Conservation (phyloP, 2,113 vertebrate species). For the Rhombomys opimus region DNA sequence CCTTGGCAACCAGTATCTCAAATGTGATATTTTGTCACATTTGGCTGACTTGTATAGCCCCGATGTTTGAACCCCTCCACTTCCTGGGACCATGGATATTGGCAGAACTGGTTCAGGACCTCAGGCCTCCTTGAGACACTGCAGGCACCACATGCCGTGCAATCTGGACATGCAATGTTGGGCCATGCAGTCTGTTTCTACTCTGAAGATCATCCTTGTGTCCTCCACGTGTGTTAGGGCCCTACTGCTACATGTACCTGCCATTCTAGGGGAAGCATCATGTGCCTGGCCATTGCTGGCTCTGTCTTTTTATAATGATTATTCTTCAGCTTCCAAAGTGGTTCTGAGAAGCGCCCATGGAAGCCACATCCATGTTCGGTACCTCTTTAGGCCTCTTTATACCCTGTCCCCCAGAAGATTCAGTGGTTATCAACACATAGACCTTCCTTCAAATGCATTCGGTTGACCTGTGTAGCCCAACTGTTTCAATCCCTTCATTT, state of each 20-base stretch:
- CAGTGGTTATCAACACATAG: background rate
- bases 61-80: background rate
- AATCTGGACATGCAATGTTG: too few species aligned
- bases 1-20: background rate
- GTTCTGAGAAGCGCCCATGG: background rate
- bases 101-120: background rate
- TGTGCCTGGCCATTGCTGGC: background rate
- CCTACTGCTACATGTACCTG: background rate
- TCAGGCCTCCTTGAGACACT: background rate
- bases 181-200: background rate
- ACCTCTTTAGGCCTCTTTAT: background rate
- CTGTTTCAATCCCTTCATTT: too few species aligned
- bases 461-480: background rate
- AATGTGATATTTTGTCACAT: background rate
- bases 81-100: too few species aligned
- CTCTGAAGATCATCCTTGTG: background rate
- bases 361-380: background rate
- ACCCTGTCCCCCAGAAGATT: background rate
- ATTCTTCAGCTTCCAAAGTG: background rate
- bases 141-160: background rate
- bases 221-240: background rate
- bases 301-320: background rate
- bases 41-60: too few species aligned
- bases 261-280: background rate
- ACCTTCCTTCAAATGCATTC: background rate